phyloP scores from a whole-genome alignment of 2,888 invertebrate genomes.

The Galerucella calmariensis region DNA sequence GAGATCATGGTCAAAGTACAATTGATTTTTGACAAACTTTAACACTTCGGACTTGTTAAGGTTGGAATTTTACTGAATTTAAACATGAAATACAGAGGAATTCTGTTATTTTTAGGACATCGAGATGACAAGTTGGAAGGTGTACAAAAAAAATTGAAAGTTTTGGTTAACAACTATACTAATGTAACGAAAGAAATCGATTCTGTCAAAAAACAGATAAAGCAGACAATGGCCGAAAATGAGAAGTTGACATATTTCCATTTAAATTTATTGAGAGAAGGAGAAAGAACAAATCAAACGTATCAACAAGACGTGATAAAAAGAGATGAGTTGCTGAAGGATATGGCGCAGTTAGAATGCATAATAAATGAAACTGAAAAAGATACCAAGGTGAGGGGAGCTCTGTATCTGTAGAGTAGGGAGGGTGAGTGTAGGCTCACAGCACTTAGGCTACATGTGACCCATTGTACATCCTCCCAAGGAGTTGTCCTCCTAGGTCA shows the following conservation, averaged over 20 bases:
- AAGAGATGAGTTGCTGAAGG: not conserved
- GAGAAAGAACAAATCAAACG: not conserved
- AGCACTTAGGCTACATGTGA: too few relatives aligned
- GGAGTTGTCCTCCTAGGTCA: too few relatives aligned
- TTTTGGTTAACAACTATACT: not conserved
- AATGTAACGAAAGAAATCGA: not conserved
- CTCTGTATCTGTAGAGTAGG: too few relatives aligned
- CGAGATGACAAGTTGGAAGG: not conserved
- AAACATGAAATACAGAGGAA: not conserved
- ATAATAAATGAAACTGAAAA: constrained; percentile 11
- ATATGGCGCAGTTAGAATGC: not conserved
- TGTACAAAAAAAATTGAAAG: not conserved
- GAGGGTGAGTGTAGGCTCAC: too few relatives aligned
- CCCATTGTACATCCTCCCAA: too few relatives aligned
- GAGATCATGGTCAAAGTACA: too few relatives aligned
- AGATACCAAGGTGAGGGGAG: not conserved
- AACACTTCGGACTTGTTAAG: too few relatives aligned
- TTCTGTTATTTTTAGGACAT: not conserved
- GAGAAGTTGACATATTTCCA: not conserved
- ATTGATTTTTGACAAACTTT: too few relatives aligned
- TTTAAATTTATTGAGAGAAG: not conserved
- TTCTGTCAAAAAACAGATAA: not conserved
- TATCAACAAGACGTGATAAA: not conserved
- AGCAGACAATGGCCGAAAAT: not conserved
- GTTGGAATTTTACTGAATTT: too few relatives aligned